Base-by-base conservation (phyloP, 35 echinoderm and acorn worm species). In the Apostichopus parvimensis region DNA sequence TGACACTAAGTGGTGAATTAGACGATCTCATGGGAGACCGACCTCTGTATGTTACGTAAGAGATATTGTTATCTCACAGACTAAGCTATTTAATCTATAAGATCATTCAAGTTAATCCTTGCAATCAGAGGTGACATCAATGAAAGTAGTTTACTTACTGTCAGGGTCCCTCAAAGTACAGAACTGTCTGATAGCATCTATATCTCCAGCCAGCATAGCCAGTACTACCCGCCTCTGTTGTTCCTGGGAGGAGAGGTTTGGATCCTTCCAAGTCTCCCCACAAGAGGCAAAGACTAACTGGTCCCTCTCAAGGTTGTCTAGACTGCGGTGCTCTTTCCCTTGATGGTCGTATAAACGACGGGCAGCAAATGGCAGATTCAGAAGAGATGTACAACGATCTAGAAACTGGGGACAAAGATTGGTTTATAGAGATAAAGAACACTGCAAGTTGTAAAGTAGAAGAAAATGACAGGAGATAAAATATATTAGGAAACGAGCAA, bases 281-380 rank as follows among this genome's bases (percentile, higher is more conserved):
- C 97, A 95, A 45, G 95, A 96, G 9, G 94, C 93, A 66, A 92
- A 99, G 18, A 94, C 97, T 77, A 96, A 77, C 56, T 95, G 91
- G 77, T 99, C 97, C 68, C 97, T 79, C 59, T 96, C 91, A 9
- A 99, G 83, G 4, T 78, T 54, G 13, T 91, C 95, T 45, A 99
- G 57, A 5, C 23, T 94, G 34, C 57, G 54, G 66, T 92, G 93
- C 55, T 96, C 97, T 28, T 92, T 91, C 15, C 97, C 97, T 24
- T 64, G 77, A 15, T 93, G n/a, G 81, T 94, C 88, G 85, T 95
- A 99, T 13, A 99, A 25, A 62, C 97, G 94, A n/a, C 97, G 86
- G 5, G 95, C 93, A 21, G 97, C 97, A 76, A 96, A 96, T 1
- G 97, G 95, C 2, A 99, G 93, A 53, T 99, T 99, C 18, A 99